Conservation (phyloP, 2,888 invertebrate species). For the Fabriciana adippe region DNA sequence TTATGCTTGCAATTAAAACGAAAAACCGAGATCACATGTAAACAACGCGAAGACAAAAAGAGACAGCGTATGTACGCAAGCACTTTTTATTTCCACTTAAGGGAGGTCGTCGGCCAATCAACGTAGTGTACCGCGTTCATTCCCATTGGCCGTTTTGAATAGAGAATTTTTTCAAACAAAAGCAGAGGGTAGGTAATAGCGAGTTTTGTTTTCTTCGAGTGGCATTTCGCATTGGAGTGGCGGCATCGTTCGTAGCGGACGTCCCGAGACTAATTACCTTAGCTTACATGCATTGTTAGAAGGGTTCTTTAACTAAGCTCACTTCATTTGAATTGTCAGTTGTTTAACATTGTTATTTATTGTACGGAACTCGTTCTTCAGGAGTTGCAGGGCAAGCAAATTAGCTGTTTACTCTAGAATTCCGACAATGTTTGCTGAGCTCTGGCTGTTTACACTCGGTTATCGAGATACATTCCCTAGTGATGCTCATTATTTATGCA, state of each 20-base stretch:
- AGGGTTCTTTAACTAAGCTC: constrained; percentile 62
- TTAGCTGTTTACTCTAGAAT: constrained; percentile 66
- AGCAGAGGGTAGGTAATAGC: constrained; percentile 79
- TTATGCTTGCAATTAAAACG: constrained; percentile 80
- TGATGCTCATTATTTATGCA: constrained; percentile 30
- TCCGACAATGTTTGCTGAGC: constrained; percentile 59
- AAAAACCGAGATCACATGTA: constrained; percentile 69
- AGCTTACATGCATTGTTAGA: constrained; percentile 64
- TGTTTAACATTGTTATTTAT: constrained; percentile 78
- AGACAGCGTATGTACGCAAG: constrained; percentile 72
- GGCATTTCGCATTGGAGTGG: constrained; percentile 75
- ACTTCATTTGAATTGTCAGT: constrained; percentile 60
- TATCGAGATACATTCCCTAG: constrained; percentile 36
- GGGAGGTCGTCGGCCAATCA: constrained; percentile 81
- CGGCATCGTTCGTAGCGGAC: constrained; percentile 65
- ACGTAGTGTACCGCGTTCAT: constrained; percentile 73
- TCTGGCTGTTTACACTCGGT: constrained; percentile 50
- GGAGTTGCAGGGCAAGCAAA: constrained; percentile 70
- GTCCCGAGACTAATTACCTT: constrained; percentile 77
- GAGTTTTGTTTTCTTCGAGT: constrained; percentile 80
- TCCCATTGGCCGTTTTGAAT: constrained; percentile 80
- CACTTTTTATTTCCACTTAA: constrained; percentile 79
- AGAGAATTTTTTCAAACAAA: constrained; percentile 77
- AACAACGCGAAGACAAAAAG: constrained; percentile 56
- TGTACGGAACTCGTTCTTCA: constrained; percentile 53